Base-by-base conservation (phyloP, 2,797 vertebrate genomes). In the Sparidentex hasta region DNA sequence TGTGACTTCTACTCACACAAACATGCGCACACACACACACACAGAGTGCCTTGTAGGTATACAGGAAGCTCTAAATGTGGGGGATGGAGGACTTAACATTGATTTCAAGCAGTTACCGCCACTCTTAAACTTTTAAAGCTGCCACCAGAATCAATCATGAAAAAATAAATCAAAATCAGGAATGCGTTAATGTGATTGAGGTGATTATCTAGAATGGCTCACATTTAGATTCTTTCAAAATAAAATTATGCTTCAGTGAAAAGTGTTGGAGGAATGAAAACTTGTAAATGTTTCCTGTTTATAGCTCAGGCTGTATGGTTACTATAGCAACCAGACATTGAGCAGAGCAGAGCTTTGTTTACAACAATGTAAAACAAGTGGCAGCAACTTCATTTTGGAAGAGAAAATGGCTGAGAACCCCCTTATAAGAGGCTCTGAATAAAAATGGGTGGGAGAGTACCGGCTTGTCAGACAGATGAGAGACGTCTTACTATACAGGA, bases 1-100 rank as follows among this genome's bases (percentile, higher is more conserved):
- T 82, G 84, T 89, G 82, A 90, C 80, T 82, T 54, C 33, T 17
- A 69, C 59, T 38, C 50, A 52, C 58, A 50, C 52, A 57, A 44
- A 55, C 23, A 25, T 29, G 16, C 16, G 6, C n/a, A n/a, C n/a
- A 61, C 6, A 2, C 21, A 18, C 48, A 65, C 41, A 43, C 7
- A 4, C 25, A 25, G 17, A 57, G 4, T 20, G 33, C 29, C 65
- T 64, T 9, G 74, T 51, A 70, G 67, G 44, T 56, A 69, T 47
- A 80, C 74, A 74, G 82, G 66, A 84, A 87, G 61, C 61, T 65
- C 11, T 4, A 27, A 5, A 63, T 48, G 59, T 75, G 33, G 62
- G 59, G 59, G 48, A 33, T 38, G 21, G 38, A 8, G 33, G 65
- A 41, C 56, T 73, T 74, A 59, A 67, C 59, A 71, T 71, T 82